Percentiles rank a stretch among this genome's conserved stretches.
Evolutionary conservation across 2,113 vertebrate genomes (phyloP).

Genomic region (Phrynocephalus versicolor): DNA sequence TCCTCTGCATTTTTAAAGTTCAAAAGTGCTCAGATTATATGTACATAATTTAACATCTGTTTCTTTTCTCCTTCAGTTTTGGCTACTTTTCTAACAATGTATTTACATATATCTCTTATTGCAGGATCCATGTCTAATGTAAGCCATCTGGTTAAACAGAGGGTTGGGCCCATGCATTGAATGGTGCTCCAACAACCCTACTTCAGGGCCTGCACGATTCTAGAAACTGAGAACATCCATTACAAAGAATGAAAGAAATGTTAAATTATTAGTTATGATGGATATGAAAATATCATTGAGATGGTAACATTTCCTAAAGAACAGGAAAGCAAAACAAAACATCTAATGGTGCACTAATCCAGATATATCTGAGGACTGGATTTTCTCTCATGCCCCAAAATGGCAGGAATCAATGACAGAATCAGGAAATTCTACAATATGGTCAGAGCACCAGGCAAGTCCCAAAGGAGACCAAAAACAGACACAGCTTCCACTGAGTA

Average conservation of each 20-base stretch:
- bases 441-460: not conserved
- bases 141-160: slow-evolving; percentile 41
- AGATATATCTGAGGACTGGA: not conserved
- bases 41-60: not conserved
- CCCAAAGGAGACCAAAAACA: not conserved
- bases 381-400: not conserved
- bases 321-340: not conserved
- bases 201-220: not conserved
- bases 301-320: not conserved
- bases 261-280: not conserved
- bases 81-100: slow-evolving; percentile 32
- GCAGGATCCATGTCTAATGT: slow-evolving; percentile 26
- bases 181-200: not conserved
- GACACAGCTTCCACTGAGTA: not conserved
- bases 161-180: not conserved
- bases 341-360: not conserved
- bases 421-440: not conserved
- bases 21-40: slow-evolving; percentile 27
- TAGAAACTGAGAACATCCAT: not conserved
- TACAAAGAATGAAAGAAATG: not conserved
- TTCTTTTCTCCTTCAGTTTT: slow-evolving; percentile 24
- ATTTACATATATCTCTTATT: not conserved
- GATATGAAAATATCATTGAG: not conserved
- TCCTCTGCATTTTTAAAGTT: not conserved
- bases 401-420: not conserved